phyloP scores from a whole-genome alignment of 2,888 invertebrate genomes.

The Eristalinus aeneus region DNA sequence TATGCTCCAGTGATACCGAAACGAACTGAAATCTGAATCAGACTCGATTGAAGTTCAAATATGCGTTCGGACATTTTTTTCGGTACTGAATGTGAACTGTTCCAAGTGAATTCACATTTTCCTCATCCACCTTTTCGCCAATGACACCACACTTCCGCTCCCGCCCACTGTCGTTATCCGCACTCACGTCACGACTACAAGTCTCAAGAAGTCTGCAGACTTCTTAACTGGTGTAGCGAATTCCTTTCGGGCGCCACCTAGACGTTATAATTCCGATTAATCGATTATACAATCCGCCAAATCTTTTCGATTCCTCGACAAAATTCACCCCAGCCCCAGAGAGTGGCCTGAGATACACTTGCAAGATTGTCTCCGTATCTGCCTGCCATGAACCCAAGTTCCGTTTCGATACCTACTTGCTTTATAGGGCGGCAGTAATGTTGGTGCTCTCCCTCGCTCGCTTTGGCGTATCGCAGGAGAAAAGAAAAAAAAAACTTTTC shows the following conservation, averaged over 20 bases:
- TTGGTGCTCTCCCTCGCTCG: not conserved
- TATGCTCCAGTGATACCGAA: not conserved
- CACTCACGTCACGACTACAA: not conserved
- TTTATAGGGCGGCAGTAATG: slow-evolving; percentile 62
- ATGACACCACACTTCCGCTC: not conserved
- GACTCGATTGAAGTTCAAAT: not conserved
- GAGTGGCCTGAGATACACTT: slow-evolving; percentile 36
- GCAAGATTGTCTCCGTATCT: slow-evolving; percentile 48
- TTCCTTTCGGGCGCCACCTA: slow-evolving; percentile 83
- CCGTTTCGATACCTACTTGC: slow-evolving; percentile 54
- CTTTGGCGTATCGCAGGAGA: not conserved
- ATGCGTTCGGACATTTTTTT: not conserved
- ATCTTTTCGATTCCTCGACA: slow-evolving; percentile 78
- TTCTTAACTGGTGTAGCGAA: slow-evolving; percentile 28
- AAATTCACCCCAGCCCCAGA: slow-evolving; percentile 20
- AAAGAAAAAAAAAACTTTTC: slow-evolving; percentile 37
- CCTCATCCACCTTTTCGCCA: not conserved
- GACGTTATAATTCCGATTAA: slow-evolving; percentile 90
- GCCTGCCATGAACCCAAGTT: slow-evolving; percentile 35
- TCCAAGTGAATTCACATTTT: not conserved
- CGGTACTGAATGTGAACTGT: not conserved
- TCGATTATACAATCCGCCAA: slow-evolving; percentile 87
- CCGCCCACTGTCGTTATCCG: not conserved
- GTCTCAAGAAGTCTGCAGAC: slow-evolving; percentile 42
- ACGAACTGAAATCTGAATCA: not conserved